Conservation (phyloP, 2,797 vertebrate genomes). For the Darevskia nairensis region DNA sequence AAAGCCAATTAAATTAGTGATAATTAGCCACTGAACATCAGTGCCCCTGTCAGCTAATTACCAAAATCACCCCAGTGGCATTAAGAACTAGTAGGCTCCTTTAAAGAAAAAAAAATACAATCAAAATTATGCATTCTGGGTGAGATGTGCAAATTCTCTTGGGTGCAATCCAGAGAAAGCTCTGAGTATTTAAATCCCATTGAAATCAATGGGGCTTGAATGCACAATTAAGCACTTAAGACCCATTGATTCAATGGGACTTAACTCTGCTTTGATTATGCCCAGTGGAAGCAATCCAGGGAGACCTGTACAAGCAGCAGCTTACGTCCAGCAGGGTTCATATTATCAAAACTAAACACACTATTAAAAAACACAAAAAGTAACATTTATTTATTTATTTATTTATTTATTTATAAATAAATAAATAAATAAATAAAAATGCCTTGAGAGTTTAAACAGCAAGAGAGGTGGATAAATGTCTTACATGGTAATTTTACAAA, state of each 20-base stretch:
- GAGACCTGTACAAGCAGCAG: neutral
- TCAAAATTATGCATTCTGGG: conserved; percentile 25
- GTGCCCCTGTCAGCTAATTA: conserved; percentile 29
- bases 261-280: conserved; percentile 17
- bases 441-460: neutral
- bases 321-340: neutral
- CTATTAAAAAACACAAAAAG: too few relatives aligned
- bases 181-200: conserved; percentile 22
- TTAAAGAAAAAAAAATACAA: conserved; percentile 24
- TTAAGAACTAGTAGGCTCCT: conserved; percentile 22
- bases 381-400: too few relatives aligned
- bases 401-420: too few relatives aligned
- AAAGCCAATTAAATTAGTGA: conserved; percentile 46
- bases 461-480: neutral
- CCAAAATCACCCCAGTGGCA: conserved; percentile 41
- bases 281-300: neutral
- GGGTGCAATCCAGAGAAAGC: conserved; percentile 6
- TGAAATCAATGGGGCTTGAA: conserved; percentile 29
- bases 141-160: conserved; percentile 6
- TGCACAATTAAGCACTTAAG: conserved; percentile 32
- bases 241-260: conserved; percentile 32
- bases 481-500: neutral
- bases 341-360: too few relatives aligned
- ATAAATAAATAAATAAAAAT: too few relatives aligned
- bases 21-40: conserved; percentile 23